Conservation (phyloP, 2,113 vertebrate genomes). For the Struthio camelus region DNA sequence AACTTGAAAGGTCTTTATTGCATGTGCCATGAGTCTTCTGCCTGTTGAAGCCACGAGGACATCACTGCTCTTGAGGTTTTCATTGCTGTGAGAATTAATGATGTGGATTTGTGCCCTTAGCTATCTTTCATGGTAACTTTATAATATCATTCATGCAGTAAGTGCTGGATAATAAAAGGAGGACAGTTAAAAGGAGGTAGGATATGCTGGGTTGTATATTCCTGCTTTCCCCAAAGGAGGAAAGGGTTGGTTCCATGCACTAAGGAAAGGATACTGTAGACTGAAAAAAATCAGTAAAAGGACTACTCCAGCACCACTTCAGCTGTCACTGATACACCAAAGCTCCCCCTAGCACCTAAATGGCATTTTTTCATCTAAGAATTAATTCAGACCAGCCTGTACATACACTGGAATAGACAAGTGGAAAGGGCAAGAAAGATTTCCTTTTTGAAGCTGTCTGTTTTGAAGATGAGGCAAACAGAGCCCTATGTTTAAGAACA, state of each 20-base stretch:
- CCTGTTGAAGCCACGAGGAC: not conserved
- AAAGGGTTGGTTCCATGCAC: not conserved
- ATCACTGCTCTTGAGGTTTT: not conserved
- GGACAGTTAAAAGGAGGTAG: not conserved
- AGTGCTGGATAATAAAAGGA: not conserved
- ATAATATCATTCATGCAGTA: not conserved
- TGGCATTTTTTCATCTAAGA: not conserved
- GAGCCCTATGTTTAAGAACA: not conserved
- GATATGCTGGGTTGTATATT: not conserved
- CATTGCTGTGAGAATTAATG: not conserved
- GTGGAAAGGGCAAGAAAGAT: not conserved
- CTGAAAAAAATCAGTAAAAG: not conserved
- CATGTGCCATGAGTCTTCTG: not conserved
- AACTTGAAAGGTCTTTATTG: not conserved
- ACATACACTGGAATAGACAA: not conserved
- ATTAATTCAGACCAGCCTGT: not conserved
- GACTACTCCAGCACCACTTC: not conserved
- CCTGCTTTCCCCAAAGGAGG: not conserved
- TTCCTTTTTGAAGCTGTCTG: not conserved
- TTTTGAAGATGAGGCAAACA: not conserved
- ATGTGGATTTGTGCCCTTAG: not conserved
- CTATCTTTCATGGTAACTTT: accelerated
- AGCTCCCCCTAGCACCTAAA: not conserved
- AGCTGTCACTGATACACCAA: not conserved
- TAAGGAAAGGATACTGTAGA: not conserved